phyloP scores from a whole-genome alignment of 2,888 invertebrate genomes.

The Macrosiphum euphorbiae region DNA sequence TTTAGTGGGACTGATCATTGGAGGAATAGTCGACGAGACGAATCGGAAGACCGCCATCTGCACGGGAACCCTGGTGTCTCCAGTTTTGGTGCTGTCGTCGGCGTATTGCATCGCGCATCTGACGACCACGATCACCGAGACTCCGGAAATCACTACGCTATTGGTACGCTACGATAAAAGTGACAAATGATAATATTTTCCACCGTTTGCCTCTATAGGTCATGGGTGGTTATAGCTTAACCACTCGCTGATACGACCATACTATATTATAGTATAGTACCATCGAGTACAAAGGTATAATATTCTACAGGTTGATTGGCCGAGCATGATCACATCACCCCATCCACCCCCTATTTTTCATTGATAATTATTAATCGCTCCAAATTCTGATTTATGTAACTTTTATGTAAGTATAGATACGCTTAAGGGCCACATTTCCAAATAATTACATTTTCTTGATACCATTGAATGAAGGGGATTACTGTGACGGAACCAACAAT shows the following conservation, averaged over 20 bases:
- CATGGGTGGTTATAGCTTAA: too few relatives aligned
- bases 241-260: background rate
- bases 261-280: too few relatives aligned
- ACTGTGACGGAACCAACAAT: too few relatives aligned
- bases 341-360: rapidly evolving
- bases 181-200: background rate
- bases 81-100: background rate
- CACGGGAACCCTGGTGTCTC: background rate
- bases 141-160: background rate
- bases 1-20: background rate
- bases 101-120: background rate
- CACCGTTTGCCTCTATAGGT: background rate
- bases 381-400: background rate
- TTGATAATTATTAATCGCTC: background rate
- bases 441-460: background rate
- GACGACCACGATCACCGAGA: background rate
- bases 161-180: background rate
- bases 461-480: too few relatives aligned
- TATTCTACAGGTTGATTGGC: background rate
- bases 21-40: background rate
- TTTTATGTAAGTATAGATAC: background rate
- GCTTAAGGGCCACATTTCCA: background rate
- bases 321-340: background rate
- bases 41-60: background rate
- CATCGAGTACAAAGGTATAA: background rate